A percentile compares a stretch with the other conserved stretches of the same genome.
Conservation (phyloP, 1,140 invertebrate genomes). For the Plectrocnemia conspersa region DNA sequence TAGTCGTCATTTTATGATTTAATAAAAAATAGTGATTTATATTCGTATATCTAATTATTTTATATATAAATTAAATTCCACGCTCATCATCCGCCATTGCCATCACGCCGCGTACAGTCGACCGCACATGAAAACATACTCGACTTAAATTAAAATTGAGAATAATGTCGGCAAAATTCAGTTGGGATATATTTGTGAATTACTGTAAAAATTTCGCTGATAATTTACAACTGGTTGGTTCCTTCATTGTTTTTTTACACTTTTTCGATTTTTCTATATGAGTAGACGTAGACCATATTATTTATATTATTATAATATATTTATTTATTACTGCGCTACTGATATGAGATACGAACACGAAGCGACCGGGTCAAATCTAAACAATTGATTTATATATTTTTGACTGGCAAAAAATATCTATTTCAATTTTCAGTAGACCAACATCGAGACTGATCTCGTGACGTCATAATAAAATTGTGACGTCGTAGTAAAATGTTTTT, state of each 20-base stretch:
- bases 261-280: background rate
- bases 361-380: no score
- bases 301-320: no score
- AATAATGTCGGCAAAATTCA: constrained; percentile 33
- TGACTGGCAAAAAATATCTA: no score
- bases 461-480: no score
- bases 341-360: no score
- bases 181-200: constrained; percentile 33
- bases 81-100: background rate
- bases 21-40: constrained; percentile 7
- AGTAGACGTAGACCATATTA: background rate
- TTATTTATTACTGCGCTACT: no score
- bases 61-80: constrained; percentile 3
- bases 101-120: background rate
- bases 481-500: no score
- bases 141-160: background rate
- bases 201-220: constrained; percentile 35
- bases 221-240: constrained; percentile 35
- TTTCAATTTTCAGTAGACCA: no score
- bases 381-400: no score
- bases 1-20: no score
- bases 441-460: no score
- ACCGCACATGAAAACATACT: constrained; percentile 2
- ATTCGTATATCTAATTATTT: background rate
- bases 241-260: constrained; percentile 5